A percentile compares a stretch with the other conserved stretches of the same genome.
phyloP scores from a whole-genome alignment of 1,140 invertebrate species.

The Acromyrmex echinatior region DNA sequence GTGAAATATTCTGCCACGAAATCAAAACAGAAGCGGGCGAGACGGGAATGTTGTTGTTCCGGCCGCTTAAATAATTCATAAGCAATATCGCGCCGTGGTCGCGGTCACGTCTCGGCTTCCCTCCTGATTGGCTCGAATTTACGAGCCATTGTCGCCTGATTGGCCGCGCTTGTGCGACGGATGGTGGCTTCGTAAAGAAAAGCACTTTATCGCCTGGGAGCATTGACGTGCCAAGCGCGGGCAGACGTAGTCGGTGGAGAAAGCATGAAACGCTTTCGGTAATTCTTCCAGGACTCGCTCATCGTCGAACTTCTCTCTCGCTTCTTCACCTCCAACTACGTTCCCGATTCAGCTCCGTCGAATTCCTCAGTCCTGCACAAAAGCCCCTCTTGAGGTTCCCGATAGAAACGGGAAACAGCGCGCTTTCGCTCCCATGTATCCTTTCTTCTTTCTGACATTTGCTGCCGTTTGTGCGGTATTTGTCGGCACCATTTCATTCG shows the following conservation, averaged over 20 bases:
- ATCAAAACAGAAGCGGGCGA: constrained; percentile 25
- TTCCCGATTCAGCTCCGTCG: constrained; percentile 68
- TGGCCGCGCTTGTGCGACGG: constrained; percentile 84
- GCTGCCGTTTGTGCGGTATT: constrained; percentile 50
- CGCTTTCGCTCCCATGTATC: not conserved
- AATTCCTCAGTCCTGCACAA: constrained; percentile 66
- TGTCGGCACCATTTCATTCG: constrained; percentile 45
- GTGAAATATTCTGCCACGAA: not conserved
- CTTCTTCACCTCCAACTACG: constrained; percentile 44
- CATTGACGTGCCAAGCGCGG: constrained; percentile 71
- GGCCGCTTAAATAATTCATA: constrained; percentile 86
- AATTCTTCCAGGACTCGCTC: constrained; percentile 67
- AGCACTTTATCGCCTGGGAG: constrained; percentile 82
- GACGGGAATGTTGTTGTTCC: constrained; percentile 72
- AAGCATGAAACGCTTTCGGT: constrained; percentile 74
- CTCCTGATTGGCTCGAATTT: constrained; percentile 85
- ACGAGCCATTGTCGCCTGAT: constrained; percentile 86
- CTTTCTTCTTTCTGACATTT: constrained; percentile 43
- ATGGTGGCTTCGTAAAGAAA: constrained; percentile 81
- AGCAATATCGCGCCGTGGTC: constrained; percentile 83
- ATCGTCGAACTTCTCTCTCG: not conserved
- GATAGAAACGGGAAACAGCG: constrained; percentile 54
- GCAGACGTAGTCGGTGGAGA: constrained; percentile 52
- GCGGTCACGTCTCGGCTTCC: constrained; percentile 83
- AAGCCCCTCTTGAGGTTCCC: constrained; percentile 42